Base-by-base conservation (phyloP, 2,797 vertebrate species). In the Anniella stebbinsi region DNA sequence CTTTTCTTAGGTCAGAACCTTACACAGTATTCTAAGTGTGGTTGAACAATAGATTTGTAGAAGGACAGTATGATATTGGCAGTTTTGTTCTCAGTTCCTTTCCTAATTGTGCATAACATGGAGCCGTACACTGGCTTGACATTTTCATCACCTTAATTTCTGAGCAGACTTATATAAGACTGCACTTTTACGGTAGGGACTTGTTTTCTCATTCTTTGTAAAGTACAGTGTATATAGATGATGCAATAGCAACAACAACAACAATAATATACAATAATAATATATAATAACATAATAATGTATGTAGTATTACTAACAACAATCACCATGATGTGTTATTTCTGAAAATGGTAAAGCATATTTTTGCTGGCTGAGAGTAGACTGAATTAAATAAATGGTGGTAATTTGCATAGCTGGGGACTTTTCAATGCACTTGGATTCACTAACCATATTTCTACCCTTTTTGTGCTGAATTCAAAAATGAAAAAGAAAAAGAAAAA, bases 401-500 rank as follows among this genome's bases (percentile, higher is more conserved):
- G 76, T 66, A 87, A 86, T 30, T 89, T 89, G 18, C 69, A 36
- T 60, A 88, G 15, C 33, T 93, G 4, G 36, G 25, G 80, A 80
- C 0, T 12, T 91, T 93, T 90, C 60, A 86, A 88, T 38, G 86
- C 5, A 75, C 48, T 17, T 18, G 48, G 28, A 90, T 93, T 89
- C 88, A 90, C 83, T 23, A 88, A 77, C 90, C 51, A n/a, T 88
- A 87, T 92, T 94, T 91, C 83, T 67, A 72, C 1, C 83, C 30
- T 87, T 83, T 73, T 78, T 36, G 41, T 91, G 81, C 83, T 21
- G 73, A 48, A 91, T 95, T 63, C 60, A 51, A 48, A 87, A 70
- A 84, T n/a, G 8, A 36, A 48, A 88, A 73, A 84, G n/a, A 83
- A 93, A 78, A 83, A 89, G 51, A 91, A 91, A 92, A 67, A 94